Evolutionary conservation across 1,140 invertebrate species (phyloP), one percentile per base, ranked within the genome.

Genomic region (Trichomalopsis sarcophagae): DNA sequence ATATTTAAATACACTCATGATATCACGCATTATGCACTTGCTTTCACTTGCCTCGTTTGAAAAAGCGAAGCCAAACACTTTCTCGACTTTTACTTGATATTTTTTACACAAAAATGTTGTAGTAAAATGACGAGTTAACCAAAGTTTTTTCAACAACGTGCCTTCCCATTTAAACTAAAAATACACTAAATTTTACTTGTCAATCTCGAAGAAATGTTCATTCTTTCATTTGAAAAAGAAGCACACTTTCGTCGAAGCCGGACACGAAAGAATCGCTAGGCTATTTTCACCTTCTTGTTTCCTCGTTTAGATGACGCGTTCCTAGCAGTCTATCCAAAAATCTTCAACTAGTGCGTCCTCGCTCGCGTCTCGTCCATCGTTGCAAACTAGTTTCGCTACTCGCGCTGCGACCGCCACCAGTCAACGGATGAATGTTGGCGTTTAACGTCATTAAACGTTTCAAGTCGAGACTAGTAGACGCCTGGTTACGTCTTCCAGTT

Each of bases 401-500:
- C 47, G 50, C 47, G 55, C 50, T 74, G 73, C 50, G 11, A 40
- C 27, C 13, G 80, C 80, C 80, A 74, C 71, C 36, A 23, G 80
- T 74, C 71, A 50, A 82, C 82, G 17, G 62, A 69, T 62, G 71
- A 83, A n/a, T 74, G 62, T 69, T 47, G 44, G 44, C 13, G 36
- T 76, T 76, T 7, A 62, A 33, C 30, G 81, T 76, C 62, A 55
- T 23, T 55, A 21, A 75, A 62, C 13, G 36, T 83, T 40, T 77
- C 23, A 36, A 6, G 55, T 75, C 55, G 7, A 10, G 13, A 23
- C 76, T 86, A 81, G 21, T 81, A 75, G 40, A 69, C 78, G 79
- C 89, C 88, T 89, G 91, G 92, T 93, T 93, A 93, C 92, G 92
- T 93, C 86, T 93, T 93, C 92, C 92, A 93, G 84, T 93, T 93